Evolutionary conservation across 1,140 invertebrate species (phyloP), one percentile per base, ranked within the genome.

Genomic region (Paralvinella palmiformis): DNA sequence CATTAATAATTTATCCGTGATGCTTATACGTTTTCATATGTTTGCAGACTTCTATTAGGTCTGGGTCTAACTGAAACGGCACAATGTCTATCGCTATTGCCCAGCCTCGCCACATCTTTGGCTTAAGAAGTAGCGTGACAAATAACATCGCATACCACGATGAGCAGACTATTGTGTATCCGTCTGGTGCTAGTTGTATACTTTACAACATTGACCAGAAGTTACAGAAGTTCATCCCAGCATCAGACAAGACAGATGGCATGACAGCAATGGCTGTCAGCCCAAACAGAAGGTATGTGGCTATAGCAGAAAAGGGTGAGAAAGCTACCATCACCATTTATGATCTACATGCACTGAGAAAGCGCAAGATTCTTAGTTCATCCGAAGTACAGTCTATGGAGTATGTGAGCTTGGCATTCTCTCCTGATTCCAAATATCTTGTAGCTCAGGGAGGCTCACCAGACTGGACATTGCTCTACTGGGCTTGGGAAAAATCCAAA

Each of bases 401-500:
- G 70, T 91, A 89, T 75, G 84, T 86, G 7, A 87, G 86, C 62
- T 73, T 92, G 0, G 84, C 85, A 15, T 94, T 93, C 71, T 89
- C 89, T 4, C 87, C 83, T 59, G 91, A 93, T 71, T 88, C 85
- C 15, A 89, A 88, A 75, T 87, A 88, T 73, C 75, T 94, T 15
- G 86, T 89, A 29, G 88, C 87, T 0, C 85, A 92, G 32, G 88
- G 88, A 0, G 89, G 88, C 13, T 86, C 87, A 67, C 88, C 89
- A 0, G 90, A 92, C 72, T 92, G 87, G 84, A 87, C 84, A 27
- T 83, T 93, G 75, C 83, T 91, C 57, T 88, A 87, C 74, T 94
- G 89, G 77, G 88, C 88, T 71, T 91, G 89, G 87, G 90, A 92
- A 69, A 91, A 88, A 76, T 87, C 87, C 1, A 90, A 90, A 78